Evolutionary conservation across 2,113 vertebrate species (phyloP).

Genomic region (Poicephalus gulielmi): DNA sequence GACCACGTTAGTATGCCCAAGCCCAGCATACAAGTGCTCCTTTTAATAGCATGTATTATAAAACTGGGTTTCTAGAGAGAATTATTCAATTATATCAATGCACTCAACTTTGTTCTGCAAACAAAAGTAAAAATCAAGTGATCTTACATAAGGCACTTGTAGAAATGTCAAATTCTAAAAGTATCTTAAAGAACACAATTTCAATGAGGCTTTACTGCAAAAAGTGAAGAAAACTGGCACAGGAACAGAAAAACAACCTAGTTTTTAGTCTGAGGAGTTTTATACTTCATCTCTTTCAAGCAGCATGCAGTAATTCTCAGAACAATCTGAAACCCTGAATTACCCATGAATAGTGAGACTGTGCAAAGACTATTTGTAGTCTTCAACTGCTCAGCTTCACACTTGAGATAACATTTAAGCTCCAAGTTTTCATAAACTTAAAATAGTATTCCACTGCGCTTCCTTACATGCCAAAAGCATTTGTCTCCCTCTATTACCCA

Average conservation of each 20-base stretch:
- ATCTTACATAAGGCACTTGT: not conserved
- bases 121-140: not conserved
- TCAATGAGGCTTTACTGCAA: not conserved
- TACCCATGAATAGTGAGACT: not conserved
- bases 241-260: not conserved
- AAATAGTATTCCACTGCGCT: not conserved
- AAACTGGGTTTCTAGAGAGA: not conserved
- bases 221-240: not conserved
- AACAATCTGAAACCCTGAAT: not conserved
- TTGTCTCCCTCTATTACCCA: not conserved
- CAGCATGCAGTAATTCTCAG: not conserved
- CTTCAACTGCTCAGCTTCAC: not conserved
- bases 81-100: not conserved
- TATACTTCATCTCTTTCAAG: not conserved
- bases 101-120: not conserved
- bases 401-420: not conserved
- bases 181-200: not conserved
- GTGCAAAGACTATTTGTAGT: not conserved
- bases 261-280: not conserved
- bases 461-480: not conserved
- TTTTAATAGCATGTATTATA: not conserved
- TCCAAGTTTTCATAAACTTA: not conserved
- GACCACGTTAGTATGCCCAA: not conserved
- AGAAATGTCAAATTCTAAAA: not conserved
- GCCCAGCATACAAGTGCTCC: not conserved